Conservation (phyloP, 2,888 invertebrate genomes). For the Agonopterix subpropinquella region DNA sequence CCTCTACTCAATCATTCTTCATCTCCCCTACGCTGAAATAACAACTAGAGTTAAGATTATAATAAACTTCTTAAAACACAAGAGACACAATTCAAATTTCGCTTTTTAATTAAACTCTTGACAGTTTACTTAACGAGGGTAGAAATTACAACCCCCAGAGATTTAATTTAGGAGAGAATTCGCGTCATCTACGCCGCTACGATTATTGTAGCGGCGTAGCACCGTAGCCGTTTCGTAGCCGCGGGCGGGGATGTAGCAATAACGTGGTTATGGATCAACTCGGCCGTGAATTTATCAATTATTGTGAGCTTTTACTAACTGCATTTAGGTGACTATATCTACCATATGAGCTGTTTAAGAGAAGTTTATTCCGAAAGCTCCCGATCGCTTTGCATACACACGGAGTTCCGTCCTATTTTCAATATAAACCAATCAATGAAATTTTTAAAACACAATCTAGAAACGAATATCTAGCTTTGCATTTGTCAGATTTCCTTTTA, state of each 20-base stretch:
- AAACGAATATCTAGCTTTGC: too few species aligned
- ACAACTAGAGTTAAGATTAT: background rate
- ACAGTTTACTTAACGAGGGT: background rate
- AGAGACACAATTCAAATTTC: slow-evolving; percentile 2
- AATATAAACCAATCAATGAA: too few species aligned
- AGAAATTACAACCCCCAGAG: background rate
- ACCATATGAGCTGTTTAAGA: too few species aligned
- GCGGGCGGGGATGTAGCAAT: background rate
- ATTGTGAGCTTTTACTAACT: background rate
- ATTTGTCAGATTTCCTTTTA: too few species aligned
- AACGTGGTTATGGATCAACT: background rate
- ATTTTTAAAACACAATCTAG: too few species aligned
- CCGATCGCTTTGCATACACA: too few species aligned
- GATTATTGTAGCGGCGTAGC: slow-evolving; percentile 2
- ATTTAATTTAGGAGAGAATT: background rate
- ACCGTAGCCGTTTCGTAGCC: slow-evolving; percentile 9
- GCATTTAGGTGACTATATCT: too few species aligned
- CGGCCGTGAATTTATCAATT: background rate
- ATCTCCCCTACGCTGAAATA: too few species aligned
- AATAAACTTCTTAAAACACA: background rate
- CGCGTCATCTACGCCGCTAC: background rate
- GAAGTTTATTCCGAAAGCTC: too few species aligned
- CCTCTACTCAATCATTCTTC: too few species aligned
- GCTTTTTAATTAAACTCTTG: slow-evolving; percentile 3
- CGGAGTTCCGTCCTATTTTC: too few species aligned